These are phyloP conservation scores for Protodeltote pygarga DNA, from an alignment of 2,888 invertebrate species.

Conservation along the genomic window DNA sequence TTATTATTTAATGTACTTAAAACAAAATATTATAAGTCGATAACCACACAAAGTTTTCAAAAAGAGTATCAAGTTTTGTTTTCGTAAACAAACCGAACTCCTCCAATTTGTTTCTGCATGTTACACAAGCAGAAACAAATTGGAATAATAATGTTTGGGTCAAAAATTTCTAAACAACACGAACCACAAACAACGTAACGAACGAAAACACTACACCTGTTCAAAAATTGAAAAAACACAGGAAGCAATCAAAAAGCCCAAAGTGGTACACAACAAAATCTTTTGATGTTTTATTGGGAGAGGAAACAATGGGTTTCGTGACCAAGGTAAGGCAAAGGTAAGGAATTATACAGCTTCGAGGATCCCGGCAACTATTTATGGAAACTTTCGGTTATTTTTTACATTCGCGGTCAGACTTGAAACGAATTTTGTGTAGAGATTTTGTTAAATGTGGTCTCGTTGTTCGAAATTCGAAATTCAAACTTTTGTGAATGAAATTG, in stretches of 20 bases:
- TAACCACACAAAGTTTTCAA: too few species aligned
- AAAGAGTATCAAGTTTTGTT: too few species aligned
- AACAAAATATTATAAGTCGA: too few species aligned
- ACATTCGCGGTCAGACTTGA: conserved; percentile 31
- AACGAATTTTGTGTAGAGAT: conserved; percentile 21
- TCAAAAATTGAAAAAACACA: conserved; percentile 36
- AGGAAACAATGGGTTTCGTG: conserved; percentile 69
- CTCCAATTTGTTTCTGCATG: too few species aligned
- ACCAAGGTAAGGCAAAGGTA: conserved; percentile 49
- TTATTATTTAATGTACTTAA: too few species aligned
- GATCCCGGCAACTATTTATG: conserved; percentile 46
- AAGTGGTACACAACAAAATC: conserved; percentile 42
- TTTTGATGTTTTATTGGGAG: conserved; percentile 67
- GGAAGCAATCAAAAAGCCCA: conserved; percentile 49
- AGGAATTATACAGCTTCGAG: conserved; percentile 50
- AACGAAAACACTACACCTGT: conserved; percentile 35
- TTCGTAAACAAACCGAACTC: neutral
- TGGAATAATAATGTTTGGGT: neutral
- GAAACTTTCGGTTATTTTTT: conserved; percentile 41
- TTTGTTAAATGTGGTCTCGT: conserved; percentile 5
- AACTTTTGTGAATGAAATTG: conserved; percentile 25
- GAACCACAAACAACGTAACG: conserved; percentile 8
- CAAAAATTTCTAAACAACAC: conserved; percentile 4
- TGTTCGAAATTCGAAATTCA: conserved; percentile 22
- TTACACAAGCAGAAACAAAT: too few species aligned